Evolutionary conservation across 1,140 invertebrate species (phyloP), one percentile per base, ranked within the genome.

Genomic region (Polypedilum pembai): DNA sequence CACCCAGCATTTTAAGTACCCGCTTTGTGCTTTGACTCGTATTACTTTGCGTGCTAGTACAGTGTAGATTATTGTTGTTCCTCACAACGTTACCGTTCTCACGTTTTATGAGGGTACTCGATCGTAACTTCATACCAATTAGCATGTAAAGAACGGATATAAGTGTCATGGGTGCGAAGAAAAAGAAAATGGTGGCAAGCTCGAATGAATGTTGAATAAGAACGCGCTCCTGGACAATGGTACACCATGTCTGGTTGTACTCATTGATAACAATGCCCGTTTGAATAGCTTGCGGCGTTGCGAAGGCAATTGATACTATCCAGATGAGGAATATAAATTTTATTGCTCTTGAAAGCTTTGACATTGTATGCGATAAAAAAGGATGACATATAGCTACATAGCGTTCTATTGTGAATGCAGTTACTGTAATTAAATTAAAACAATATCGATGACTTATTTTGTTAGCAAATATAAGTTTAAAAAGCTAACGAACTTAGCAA

Each of bases 331-430:
- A 81, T 12, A 92, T 88, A 75, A 89, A 88, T 75, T 88, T 87
- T 1, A 92, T 85, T 0, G 89, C 90, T 73, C 91, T 83, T 8
- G 88, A 90, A 3, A 92, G 80, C 74, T 91, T 92, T 0, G 91
- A 92, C 85, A 94, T 91, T 1, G 91, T 94, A 79, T 96, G 94
- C 0, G 92, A 90, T 77, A 92, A 84, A 76, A 98, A 91, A 0
- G 95, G 95, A 80, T 96, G 91, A 82, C 95, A 97, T 77, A 98
- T 97, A 15, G 94, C 95, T 18, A 98, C 88, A 82, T 98, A 99
- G 73, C 96, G 85, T 81, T 98, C 96, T 5, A 96, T 88, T 0
- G 96, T 98, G 83, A 98, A 98, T 2, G 94, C 92, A 0, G 92
- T 94, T 73, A 96, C 65, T 69, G 10, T 8, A 56, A 56, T 12